Percentiles rank a stretch among this genome's conserved stretches.
phyloP scores from a whole-genome alignment of 1,140 invertebrate genomes.

The Drosophila busckii region DNA sequence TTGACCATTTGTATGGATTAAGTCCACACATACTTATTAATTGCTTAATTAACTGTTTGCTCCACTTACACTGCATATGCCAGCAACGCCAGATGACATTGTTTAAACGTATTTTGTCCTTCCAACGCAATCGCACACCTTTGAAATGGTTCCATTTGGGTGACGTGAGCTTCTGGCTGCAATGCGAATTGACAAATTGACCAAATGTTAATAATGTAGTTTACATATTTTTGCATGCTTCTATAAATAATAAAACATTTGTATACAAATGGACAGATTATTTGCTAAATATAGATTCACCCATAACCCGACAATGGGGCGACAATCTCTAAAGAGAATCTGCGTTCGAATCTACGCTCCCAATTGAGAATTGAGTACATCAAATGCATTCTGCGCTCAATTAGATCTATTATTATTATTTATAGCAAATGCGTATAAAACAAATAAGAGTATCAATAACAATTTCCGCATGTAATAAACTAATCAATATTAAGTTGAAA shows the following conservation, averaged over 20 bases:
- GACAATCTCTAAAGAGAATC: constrained; percentile 36
- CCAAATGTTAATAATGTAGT: background rate
- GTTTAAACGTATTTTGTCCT: constrained; percentile 99
- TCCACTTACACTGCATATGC: constrained; percentile 98
- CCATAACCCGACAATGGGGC: constrained; percentile 37
- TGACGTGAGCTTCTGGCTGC: constrained; percentile 97
- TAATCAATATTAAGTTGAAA: constrained; percentile 21
- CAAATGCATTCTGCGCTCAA: background rate
- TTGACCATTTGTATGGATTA: too few species aligned
- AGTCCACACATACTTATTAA: too few species aligned
- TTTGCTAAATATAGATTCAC: constrained; percentile 40
- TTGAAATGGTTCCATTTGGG: constrained; percentile 99
- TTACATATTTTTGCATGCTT: constrained; percentile 19
- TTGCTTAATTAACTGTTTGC: too few species aligned
- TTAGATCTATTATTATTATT: constrained; percentile 18
- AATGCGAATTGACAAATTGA: constrained; percentile 80
- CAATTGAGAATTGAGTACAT: background rate
- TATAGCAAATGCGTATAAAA: background rate
- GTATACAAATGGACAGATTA: constrained; percentile 41
- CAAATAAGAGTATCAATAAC: constrained; percentile 18
- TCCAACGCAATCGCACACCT: constrained; percentile 96
- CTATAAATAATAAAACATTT: constrained; percentile 46
- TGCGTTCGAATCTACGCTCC: constrained; percentile 24
- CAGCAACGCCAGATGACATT: constrained; percentile 99
- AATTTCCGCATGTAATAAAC: constrained; percentile 34